Evolutionary conservation across 2,113 vertebrate genomes (phyloP).

Genomic region (Aleadryas rufinucha): DNA sequence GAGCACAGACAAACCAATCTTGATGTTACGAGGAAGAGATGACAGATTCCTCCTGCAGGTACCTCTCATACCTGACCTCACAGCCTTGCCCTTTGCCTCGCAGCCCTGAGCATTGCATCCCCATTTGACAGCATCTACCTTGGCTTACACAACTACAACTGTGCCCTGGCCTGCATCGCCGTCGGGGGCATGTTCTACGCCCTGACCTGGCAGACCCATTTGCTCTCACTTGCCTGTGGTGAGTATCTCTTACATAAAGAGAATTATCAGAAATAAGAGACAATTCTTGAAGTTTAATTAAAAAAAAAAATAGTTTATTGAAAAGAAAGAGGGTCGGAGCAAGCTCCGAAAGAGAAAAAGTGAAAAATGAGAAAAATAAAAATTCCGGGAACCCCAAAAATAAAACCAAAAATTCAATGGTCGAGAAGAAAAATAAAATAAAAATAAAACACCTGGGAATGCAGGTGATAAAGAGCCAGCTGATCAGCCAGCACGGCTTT

Average conservation of each 20-base stretch:
- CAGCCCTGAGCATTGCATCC: conserved; percentile 87
- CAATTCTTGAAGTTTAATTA: no score
- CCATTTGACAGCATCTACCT: conserved; percentile 86
- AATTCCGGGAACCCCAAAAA: no score
- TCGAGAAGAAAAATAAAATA: no score
- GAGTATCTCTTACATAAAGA: not conserved
- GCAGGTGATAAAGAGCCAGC: no score
- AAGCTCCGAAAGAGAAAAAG: no score
- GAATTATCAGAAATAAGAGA: no score
- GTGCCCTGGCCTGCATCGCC: conserved; percentile 86
- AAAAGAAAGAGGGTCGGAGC: no score
- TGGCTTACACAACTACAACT: conserved; percentile 94
- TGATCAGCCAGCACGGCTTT: no score
- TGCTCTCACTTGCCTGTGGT: conserved; percentile 88
- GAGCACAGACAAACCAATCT: not conserved
- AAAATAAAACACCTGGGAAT: no score
- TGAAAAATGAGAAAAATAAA: no score
- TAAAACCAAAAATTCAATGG: no score
- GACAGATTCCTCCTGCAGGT: not conserved
- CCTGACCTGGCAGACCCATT: conserved; percentile 93
- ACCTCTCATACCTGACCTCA: not conserved
- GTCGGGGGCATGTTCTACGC: conserved; percentile 94
- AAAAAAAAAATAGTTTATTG: no score
- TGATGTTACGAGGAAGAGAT: not conserved
- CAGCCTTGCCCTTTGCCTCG: not conserved